These are phyloP conservation scores for Drosophila melanica DNA, from an alignment of 1,140 invertebrate genomes.

Conservation along the genomic window DNA sequence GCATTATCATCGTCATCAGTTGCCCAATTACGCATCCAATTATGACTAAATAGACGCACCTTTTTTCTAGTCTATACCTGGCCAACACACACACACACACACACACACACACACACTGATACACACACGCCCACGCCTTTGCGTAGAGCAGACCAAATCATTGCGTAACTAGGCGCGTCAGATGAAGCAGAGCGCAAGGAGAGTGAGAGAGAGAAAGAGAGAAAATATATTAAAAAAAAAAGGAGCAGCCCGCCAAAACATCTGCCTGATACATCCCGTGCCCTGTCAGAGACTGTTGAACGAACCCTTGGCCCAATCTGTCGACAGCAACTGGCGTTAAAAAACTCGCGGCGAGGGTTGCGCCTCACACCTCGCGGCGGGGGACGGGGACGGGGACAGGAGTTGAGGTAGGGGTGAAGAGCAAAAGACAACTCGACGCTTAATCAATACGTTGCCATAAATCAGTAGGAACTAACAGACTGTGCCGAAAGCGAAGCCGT, in stretches of 20 bases:
- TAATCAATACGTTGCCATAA: slow-evolving; percentile 58
- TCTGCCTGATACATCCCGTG: slow-evolving; percentile 25
- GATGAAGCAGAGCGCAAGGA: background rate
- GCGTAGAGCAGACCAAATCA: slow-evolving; percentile 22
- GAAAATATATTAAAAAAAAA: slow-evolving; percentile 20
- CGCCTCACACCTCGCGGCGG: slow-evolving; percentile 40
- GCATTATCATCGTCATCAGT: slow-evolving; percentile 19
- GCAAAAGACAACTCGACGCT: slow-evolving; percentile 20
- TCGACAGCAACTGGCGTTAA: slow-evolving; percentile 53
- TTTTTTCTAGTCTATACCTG: slow-evolving; percentile 21
- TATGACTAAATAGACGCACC: slow-evolving; percentile 58
- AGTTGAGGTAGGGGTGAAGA: background rate
- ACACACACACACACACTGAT: background rate
- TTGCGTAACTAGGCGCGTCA: slow-evolving; percentile 49
- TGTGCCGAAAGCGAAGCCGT: slow-evolving; percentile 21
- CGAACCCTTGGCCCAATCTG: slow-evolving; percentile 44
- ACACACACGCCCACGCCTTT: slow-evolving; percentile 3
- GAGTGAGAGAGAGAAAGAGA: too few species aligned
- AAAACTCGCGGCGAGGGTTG: slow-evolving; percentile 44
- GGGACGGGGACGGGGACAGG: background rate
- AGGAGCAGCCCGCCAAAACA: slow-evolving; percentile 41
- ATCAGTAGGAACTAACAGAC: slow-evolving; percentile 48
- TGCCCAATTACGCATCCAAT: slow-evolving; percentile 48
- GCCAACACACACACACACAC: background rate
- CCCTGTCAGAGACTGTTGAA: slow-evolving; percentile 2